These are phyloP conservation scores for Andrena flavipes DNA, from an alignment of 2,888 invertebrate species.

Conservation along the genomic window DNA sequence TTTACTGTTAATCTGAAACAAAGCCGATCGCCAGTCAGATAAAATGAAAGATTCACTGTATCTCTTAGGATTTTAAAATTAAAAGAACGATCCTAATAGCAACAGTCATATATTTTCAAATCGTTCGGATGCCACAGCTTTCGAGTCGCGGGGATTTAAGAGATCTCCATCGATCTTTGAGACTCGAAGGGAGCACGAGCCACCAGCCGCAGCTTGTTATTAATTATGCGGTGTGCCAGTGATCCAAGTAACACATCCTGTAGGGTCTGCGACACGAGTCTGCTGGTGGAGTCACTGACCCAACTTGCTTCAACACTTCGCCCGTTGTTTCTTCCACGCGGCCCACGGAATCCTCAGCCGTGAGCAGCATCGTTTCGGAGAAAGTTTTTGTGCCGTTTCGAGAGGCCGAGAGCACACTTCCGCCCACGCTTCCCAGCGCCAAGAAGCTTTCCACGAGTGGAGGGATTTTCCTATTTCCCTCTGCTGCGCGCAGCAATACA, in stretches of 20 bases:
- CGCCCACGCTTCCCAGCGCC: conserved; percentile 2
- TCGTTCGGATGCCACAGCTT: not conserved
- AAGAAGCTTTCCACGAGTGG: not conserved
- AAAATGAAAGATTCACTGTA: too few relatives aligned
- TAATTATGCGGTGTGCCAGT: conserved; percentile 74
- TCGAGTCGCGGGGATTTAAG: not conserved
- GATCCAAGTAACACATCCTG: conserved; percentile 81
- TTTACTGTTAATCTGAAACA: conserved; percentile 97
- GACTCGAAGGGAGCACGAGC: conserved; percentile 34
- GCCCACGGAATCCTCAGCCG: conserved; percentile 24
- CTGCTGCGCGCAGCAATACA: not conserved
- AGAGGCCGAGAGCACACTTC: not conserved
- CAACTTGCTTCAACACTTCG: conserved; percentile 65
- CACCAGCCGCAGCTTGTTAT: conserved; percentile 64
- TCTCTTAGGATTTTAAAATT: too few relatives aligned
- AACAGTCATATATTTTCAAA: not conserved
- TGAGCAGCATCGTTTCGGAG: conserved; percentile 30
- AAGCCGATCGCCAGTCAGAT: conserved; percentile 42
- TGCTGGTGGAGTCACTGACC: conserved; percentile 75
- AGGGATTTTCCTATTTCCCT: not conserved
- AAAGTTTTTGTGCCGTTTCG: conserved; percentile 19
- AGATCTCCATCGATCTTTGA: conserved; percentile 33
- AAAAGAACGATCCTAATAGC: not conserved
- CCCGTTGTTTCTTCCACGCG: conserved; percentile 59
- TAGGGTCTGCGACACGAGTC: conserved; percentile 72